phyloP scores from a whole-genome alignment of 2,113 vertebrate genomes.

The Aldabrachelys gigantea region DNA sequence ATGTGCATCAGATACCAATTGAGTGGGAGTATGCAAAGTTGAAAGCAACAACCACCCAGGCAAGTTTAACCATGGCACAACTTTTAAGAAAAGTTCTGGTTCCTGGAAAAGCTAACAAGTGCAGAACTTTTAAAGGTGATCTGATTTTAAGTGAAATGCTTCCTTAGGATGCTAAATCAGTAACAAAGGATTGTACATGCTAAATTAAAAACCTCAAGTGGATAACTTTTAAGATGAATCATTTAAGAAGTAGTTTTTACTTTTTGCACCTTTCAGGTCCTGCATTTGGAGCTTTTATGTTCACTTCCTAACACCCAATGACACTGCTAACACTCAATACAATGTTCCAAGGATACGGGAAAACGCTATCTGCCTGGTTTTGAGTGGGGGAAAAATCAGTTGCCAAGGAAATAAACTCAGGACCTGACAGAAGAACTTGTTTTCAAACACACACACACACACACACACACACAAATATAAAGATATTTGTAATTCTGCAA shows the following conservation, averaged over 20 bases:
- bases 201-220: not conserved
- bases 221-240: not conserved
- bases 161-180: not conserved
- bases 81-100: not conserved
- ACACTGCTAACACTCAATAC: slow-evolving; percentile 8
- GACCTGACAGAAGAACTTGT: not conserved
- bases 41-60: not conserved
- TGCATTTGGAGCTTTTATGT: slow-evolving; percentile 4
- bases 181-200: not conserved
- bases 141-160: not conserved
- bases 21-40: not conserved
- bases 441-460: not conserved
- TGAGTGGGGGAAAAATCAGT: slow-evolving; percentile 17
- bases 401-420: slow-evolving; percentile 50
- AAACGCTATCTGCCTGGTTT: slow-evolving; percentile 27
- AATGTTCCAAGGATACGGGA: not conserved
- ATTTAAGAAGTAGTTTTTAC: not conserved
- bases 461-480: not conserved
- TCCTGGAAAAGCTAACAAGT: not conserved
- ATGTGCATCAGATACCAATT: not conserved
- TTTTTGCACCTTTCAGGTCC: not conserved
- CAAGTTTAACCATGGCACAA: not conserved
- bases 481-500: not conserved
- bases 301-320: not conserved
- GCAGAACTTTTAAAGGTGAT: not conserved